Conservation (phyloP, 2,797 vertebrate genomes). For the Loriculus beryllinus region DNA sequence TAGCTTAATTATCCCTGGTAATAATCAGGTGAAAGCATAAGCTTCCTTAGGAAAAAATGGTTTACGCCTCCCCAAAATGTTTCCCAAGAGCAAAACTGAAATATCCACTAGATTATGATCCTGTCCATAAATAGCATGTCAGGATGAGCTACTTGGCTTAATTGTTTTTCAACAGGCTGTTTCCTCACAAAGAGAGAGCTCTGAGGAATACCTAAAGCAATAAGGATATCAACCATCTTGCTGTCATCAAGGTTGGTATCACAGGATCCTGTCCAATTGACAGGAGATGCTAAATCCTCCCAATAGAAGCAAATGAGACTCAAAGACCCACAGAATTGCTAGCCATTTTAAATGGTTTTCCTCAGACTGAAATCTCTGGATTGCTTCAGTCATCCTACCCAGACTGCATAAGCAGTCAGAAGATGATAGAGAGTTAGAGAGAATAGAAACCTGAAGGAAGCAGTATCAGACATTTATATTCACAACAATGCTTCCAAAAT, state of each 20-base stretch:
- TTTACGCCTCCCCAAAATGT: not conserved
- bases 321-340: not conserved
- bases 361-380: not conserved
- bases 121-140: not conserved
- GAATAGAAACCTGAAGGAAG: not conserved
- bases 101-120: not conserved
- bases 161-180: not conserved
- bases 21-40: not conserved
- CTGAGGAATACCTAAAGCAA: not conserved
- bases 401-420: not conserved
- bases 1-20: not conserved
- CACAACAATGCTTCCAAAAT: not conserved
- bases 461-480: not conserved
- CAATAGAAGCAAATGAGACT: not conserved
- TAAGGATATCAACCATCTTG: not conserved
- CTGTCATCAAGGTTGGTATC: not conserved
- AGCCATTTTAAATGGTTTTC: not conserved
- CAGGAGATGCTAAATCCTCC: not conserved
- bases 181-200: not conserved
- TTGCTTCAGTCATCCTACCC: not conserved
- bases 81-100: not conserved
- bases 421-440: not conserved
- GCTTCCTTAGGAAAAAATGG: not conserved
- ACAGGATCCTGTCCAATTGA: not conserved
- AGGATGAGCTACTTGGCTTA: not conserved